phyloP scores from a whole-genome alignment of 2,797 vertebrate species.

The Artibeus jamaicensis region DNA sequence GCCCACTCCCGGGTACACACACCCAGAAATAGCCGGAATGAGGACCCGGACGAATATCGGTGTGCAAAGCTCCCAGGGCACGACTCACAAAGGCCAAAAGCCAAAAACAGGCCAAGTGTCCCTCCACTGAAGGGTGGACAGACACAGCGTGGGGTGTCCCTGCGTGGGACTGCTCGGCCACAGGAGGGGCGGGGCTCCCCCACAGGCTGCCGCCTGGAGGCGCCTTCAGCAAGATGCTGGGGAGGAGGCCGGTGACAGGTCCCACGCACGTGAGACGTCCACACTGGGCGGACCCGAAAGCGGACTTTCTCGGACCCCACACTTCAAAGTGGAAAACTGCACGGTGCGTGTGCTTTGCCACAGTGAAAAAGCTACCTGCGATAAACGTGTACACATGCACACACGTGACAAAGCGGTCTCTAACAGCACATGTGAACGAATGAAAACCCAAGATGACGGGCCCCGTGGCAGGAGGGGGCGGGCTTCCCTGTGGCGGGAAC shows the following conservation, averaged over 20 bases:
- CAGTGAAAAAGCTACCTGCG: fast-evolving
- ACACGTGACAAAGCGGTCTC: neutral
- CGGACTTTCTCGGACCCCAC: fast-evolving
- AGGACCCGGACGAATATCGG: fast-evolving
- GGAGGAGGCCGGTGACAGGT: too few relatives aligned
- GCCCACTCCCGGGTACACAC: fast-evolving
- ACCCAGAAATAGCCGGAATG: neutral
- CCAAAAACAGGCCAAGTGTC: too few relatives aligned
- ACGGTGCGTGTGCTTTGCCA: neutral
- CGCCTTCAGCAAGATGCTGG: too few relatives aligned
- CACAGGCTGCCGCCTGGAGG: too few relatives aligned
- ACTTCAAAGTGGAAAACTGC: neutral
- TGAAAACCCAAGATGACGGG: fast-evolving
- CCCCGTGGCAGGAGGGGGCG: too few relatives aligned
- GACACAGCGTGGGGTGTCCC: neutral
- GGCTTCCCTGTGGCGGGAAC: too few relatives aligned
- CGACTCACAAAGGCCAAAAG: fast-evolving
- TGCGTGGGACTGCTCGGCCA: fast-evolving
- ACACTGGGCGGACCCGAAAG: neutral
- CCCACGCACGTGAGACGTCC: fast-evolving
- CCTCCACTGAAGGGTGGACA: too few relatives aligned
- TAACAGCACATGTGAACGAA: neutral
- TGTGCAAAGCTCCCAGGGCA: fast-evolving
- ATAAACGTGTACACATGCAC: too few relatives aligned
- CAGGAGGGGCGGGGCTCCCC: too few relatives aligned